Conservation (phyloP, 2,113 vertebrate species). For the Garra rufa region DNA sequence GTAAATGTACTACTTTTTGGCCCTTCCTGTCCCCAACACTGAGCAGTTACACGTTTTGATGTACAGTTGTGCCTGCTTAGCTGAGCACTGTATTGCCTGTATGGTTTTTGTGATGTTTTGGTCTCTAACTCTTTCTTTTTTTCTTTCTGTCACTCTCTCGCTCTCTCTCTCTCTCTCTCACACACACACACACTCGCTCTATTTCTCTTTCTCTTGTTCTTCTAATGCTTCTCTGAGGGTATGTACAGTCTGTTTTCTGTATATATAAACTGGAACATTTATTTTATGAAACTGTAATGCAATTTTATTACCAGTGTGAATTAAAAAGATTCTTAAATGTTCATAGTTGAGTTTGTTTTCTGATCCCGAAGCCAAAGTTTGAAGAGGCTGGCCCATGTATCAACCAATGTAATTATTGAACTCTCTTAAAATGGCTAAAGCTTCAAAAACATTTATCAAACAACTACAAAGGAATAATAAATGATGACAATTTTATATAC, state of each 20-base stretch:
- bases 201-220: slow-evolving; percentile 67
- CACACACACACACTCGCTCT: background rate
- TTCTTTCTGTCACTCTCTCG: slow-evolving; percentile 57
- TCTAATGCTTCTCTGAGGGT: slow-evolving; percentile 86
- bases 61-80: slow-evolving; percentile 95
- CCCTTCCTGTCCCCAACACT: slow-evolving; percentile 83
- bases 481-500: slow-evolving; percentile 64
- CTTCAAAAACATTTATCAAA: slow-evolving; percentile 51
- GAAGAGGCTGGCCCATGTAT: slow-evolving; percentile 62
- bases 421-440: slow-evolving; percentile 62
- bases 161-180: background rate
- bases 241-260: slow-evolving; percentile 99
- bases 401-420: slow-evolving; percentile 64
- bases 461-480: slow-evolving; percentile 54
- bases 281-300: slow-evolving; percentile 99
- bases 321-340: slow-evolving; percentile 93
- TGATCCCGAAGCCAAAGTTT: slow-evolving; percentile 66
- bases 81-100: slow-evolving; percentile 95
- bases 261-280: slow-evolving; percentile 99
- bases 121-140: slow-evolving; percentile 53
- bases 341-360: slow-evolving; percentile 71
- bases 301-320: slow-evolving; percentile 99
- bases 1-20: slow-evolving; percentile 85
- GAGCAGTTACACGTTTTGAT: slow-evolving; percentile 92
- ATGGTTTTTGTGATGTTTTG: slow-evolving; percentile 89